phyloP scores from a whole-genome alignment of 30 jellyfish, hydroid and myxozoan genomes.

The Aurelia aurita region DNA sequence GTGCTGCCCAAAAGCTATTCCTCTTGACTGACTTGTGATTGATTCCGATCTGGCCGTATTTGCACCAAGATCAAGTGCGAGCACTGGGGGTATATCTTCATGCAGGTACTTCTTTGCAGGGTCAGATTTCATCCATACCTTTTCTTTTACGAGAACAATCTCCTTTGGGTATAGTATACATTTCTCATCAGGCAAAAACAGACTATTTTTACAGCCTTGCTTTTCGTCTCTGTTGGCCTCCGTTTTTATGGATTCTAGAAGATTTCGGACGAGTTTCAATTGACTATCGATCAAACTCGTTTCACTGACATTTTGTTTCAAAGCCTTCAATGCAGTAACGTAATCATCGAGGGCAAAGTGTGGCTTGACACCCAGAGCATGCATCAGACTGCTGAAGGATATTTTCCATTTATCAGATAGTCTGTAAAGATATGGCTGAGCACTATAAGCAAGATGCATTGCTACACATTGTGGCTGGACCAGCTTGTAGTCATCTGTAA shows the following conservation, averaged over 20 bases:
- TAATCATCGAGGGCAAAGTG: constrained; percentile 20
- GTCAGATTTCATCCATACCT: constrained; percentile 51
- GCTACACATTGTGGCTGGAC: constrained; percentile 30
- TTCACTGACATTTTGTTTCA: constrained; percentile 1
- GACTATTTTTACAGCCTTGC: not conserved
- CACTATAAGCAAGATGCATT: constrained; percentile 3
- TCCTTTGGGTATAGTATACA: constrained; percentile 9
- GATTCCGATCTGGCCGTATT: constrained; percentile 49
- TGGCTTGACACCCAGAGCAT: constrained; percentile 51
- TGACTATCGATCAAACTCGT: constrained; percentile 1
- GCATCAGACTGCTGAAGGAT: constrained; percentile 34
- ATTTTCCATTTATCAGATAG: constrained; percentile 3
- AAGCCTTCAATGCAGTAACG: constrained; percentile 10
- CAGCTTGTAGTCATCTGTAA: constrained; percentile 18
- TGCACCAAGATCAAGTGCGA: constrained; percentile 51
- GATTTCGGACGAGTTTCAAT: constrained; percentile 36
- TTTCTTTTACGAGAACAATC: constrained; percentile 46
- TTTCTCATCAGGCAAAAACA: constrained; percentile 64
- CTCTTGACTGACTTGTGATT: constrained; percentile 12
- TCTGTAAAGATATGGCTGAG: constrained; percentile 57
- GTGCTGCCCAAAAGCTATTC: constrained; percentile 74
- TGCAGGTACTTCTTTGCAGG: constrained; percentile 25
- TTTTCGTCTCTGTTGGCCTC: not conserved
- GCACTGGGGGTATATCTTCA: constrained; percentile 32
- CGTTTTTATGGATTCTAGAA: constrained; percentile 32